These are phyloP conservation scores for Sinosuthora webbiana DNA, from an alignment of 2,113 vertebrate genomes.

Conservation along the genomic window DNA sequence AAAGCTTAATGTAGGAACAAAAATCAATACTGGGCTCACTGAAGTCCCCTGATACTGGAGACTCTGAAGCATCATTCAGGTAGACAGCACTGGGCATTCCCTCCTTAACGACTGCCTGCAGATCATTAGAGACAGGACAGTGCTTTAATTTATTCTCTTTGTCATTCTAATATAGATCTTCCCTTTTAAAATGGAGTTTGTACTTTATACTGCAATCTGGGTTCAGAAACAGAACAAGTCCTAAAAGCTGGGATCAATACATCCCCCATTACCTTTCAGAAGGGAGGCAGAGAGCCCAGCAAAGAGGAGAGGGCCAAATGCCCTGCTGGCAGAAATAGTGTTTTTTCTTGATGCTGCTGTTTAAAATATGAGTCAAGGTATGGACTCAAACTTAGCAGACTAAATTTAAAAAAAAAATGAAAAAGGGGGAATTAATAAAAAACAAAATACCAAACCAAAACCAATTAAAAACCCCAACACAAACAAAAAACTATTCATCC, in stretches of 20 bases:
- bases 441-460: neutral
- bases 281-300: neutral
- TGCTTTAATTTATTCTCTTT: slow-evolving; percentile 29
- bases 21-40: slow-evolving; percentile 54
- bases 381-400: neutral
- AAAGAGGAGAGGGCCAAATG: neutral
- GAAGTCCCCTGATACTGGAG: neutral
- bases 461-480: neutral
- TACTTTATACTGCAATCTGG: neutral
- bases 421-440: too few relatives aligned
- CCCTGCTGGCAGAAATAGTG: neutral
- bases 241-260: slow-evolving; percentile 43
- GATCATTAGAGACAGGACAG: neutral
- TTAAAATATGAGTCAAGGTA: neutral
- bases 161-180: slow-evolving; percentile 35
- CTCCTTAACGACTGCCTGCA: neutral
- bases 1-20: slow-evolving; percentile 47
- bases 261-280: neutral
- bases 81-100: neutral
- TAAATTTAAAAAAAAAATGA: neutral
- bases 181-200: neutral
- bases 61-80: slow-evolving; percentile 11
- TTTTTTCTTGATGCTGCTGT: neutral
- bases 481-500: neutral
- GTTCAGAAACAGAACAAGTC: slow-evolving; percentile 10